Percentiles rank a stretch among this genome's conserved stretches.
These are phyloP conservation scores for Halichondria panicea DNA, from an alignment of 37 sponge, comb jelly and placozoan species.

Conservation along the genomic window DNA sequence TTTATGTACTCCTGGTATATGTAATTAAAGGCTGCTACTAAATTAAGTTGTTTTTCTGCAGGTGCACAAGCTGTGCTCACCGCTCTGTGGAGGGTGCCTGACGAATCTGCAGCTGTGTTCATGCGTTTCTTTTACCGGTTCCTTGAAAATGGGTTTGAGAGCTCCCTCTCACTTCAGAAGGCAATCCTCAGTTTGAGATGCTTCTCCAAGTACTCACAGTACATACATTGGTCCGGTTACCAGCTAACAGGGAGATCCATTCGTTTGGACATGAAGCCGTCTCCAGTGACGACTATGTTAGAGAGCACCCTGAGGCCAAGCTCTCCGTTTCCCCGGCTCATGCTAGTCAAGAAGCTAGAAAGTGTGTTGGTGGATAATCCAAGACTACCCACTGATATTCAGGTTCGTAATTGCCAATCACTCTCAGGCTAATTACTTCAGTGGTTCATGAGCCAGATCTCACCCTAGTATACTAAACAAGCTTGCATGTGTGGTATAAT, in stretches of 20 bases:
- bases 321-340: conserved; percentile 41
- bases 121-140: conserved; percentile 74
- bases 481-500: not conserved
- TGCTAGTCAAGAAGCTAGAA: conserved; percentile 27
- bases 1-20: too few species aligned
- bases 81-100: conserved; percentile 66
- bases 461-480: too few species aligned
- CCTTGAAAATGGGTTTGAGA: conserved; percentile 41
- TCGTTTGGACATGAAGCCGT: conserved; percentile 4
- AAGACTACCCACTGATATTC: conserved; percentile 11
- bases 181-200: conserved; percentile 58
- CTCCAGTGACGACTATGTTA: not conserved
- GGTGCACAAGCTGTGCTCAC: conserved; percentile 75
- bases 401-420: not conserved
- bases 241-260: conserved; percentile 63
- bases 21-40: too few species aligned
- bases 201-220: conserved; percentile 53
- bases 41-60: too few species aligned
- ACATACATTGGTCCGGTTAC: conserved; percentile 66
- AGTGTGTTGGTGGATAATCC: not conserved
- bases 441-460: not conserved
- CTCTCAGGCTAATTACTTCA: not conserved
- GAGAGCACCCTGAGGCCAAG: conserved; percentile 7
- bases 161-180: conserved; percentile 56
- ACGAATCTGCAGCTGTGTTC: conserved; percentile 63